These are phyloP conservation scores for Scomber colias DNA, from an alignment of 2,113 vertebrate species.

Conservation along the genomic window DNA sequence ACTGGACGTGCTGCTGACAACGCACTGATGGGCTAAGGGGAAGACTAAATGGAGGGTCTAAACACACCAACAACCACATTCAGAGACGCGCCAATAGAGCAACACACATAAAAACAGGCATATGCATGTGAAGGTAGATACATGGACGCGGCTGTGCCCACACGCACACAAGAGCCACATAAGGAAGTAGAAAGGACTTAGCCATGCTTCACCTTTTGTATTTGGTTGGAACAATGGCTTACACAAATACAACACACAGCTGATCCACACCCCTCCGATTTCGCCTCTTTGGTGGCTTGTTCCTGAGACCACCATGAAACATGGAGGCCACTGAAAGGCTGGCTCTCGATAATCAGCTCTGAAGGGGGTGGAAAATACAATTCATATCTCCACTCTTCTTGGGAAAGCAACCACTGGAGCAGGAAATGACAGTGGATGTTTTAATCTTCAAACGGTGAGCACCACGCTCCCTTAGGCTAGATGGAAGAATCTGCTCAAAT, in stretches of 20 bases:
- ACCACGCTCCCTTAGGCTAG: conserved; percentile 82
- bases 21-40: conserved; percentile 83
- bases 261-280: conserved; percentile 89
- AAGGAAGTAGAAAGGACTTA: conserved; percentile 93
- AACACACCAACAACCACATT: conserved; percentile 75
- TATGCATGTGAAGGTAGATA: conserved; percentile 41
- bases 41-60: conserved; percentile 81
- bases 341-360: conserved; percentile 89
- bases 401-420: conserved; percentile 88
- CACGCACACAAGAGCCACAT: conserved; percentile 66
- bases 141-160: conserved; percentile 50
- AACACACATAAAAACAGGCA: conserved; percentile 57
- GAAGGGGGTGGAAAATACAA: conserved; percentile 91
- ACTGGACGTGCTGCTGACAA: conserved; percentile 91
- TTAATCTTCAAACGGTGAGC: conserved; percentile 92
- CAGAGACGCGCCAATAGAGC: conserved; percentile 51
- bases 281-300: conserved; percentile 88
- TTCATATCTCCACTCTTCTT: conserved; percentile 87
- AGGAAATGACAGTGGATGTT: conserved; percentile 93
- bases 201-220: conserved; percentile 98
- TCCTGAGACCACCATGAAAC: conserved; percentile 96
- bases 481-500: conserved; percentile 81
- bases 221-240: conserved; percentile 92
- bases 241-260: conserved; percentile 91
- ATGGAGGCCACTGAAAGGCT: conserved; percentile 88